phyloP scores from a whole-genome alignment of 2,113 vertebrate genomes.

The Fulmarus glacialis region DNA sequence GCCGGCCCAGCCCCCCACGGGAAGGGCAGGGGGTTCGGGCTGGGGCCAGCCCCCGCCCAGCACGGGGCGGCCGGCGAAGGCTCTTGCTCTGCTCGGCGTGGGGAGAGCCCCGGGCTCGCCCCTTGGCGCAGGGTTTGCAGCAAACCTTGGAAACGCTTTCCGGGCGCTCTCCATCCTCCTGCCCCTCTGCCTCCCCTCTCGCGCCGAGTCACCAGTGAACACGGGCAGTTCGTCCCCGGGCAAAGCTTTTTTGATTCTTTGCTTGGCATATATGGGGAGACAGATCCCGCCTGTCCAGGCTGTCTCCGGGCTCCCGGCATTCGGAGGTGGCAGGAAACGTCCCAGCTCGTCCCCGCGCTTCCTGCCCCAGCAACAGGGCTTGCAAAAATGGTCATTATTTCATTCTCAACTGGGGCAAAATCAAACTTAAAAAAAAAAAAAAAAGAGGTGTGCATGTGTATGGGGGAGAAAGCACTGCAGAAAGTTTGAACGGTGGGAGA shows the following conservation, averaged over 20 bases:
- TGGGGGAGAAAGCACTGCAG: not conserved
- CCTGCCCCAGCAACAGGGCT: not conserved
- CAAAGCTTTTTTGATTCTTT: not conserved
- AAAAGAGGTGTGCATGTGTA: fast-evolving
- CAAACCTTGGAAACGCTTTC: not conserved
- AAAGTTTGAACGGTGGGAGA: not conserved
- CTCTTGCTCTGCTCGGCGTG: not conserved
- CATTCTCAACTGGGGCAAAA: not conserved
- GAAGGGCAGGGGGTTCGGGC: not conserved
- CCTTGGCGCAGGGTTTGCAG: not conserved
- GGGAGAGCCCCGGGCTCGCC: fast-evolving
- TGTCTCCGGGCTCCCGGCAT: not conserved
- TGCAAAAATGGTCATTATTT: not conserved
- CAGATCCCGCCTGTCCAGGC: not conserved
- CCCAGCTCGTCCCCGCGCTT: not conserved
- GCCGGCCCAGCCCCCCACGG: not conserved
- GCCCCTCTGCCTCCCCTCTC: not conserved
- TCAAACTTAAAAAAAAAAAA: not conserved
- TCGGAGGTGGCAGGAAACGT: not conserved
- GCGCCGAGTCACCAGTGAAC: fast-evolving
- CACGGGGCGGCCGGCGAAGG: fast-evolving
- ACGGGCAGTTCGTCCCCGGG: fast-evolving
- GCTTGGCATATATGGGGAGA: fast-evolving
- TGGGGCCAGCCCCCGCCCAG: not conserved
- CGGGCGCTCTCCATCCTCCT: not conserved